These are phyloP conservation scores for Oophaga pumilio DNA, from an alignment of 2,113 vertebrate species.

Conservation along the genomic window DNA sequence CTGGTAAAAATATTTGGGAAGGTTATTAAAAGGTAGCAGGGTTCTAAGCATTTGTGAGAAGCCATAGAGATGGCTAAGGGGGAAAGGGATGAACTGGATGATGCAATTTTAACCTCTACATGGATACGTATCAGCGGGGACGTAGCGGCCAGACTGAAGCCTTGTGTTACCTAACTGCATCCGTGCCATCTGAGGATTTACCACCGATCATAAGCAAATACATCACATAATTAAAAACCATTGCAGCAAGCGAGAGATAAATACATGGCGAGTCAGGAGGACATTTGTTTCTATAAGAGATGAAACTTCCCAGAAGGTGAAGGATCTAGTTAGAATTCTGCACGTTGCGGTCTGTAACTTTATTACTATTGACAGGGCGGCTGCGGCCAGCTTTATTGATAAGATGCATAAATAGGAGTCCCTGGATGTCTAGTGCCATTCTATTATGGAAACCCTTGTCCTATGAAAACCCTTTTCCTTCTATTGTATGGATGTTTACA, in stretches of 20 bases:
- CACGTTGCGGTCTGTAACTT: conserved; percentile 15
- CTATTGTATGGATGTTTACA: not conserved
- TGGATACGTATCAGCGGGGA: not conserved
- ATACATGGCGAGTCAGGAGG: conserved; percentile 14
- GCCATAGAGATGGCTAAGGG: not conserved
- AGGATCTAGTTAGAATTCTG: conserved; percentile 20
- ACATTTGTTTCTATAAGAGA: conserved; percentile 46
- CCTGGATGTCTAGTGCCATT: not conserved
- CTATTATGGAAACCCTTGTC: not conserved
- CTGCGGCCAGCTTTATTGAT: conserved; percentile 44
- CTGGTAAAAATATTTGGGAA: not conserved
- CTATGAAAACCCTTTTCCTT: not conserved
- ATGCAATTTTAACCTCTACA: conserved; percentile 13
- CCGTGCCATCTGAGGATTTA: not conserved
- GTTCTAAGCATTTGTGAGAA: not conserved
- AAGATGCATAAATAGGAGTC: conserved; percentile 9
- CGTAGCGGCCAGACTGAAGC: not conserved
- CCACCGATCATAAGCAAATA: conserved; percentile 34
- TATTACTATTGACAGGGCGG: conserved; percentile 40
- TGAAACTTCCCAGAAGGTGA: conserved; percentile 27
- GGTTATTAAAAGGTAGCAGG: not conserved
- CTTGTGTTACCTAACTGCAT: conserved; percentile 1
- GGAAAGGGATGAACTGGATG: not conserved
- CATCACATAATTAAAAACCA: conserved; percentile 49
- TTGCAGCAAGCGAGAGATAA: conserved; percentile 15